A percentile compares a stretch with the other conserved stretches of the same genome.
These are phyloP conservation scores for Beroe forskalii DNA, from an alignment of 37 sponge, comb jelly and placozoan genomes.

Conservation along the genomic window DNA sequence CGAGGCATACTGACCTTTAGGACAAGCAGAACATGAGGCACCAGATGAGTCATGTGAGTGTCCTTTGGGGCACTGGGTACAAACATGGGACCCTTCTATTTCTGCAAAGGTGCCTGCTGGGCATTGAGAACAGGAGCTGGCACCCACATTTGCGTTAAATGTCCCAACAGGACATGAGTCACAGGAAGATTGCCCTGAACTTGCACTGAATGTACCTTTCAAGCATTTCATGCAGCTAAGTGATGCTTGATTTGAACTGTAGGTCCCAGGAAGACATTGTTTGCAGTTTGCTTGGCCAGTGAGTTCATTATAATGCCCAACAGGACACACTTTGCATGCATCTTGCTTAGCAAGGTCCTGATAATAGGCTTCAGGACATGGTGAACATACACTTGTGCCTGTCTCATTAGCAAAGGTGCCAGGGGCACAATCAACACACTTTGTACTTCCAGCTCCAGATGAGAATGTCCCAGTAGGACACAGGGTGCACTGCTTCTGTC, in stretches of 20 bases:
- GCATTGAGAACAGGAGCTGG: not conserved
- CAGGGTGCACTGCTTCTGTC: not conserved
- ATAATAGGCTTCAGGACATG: not conserved
- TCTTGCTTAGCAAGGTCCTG: not conserved
- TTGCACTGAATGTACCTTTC: not conserved
- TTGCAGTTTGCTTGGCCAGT: not conserved
- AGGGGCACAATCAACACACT: not conserved
- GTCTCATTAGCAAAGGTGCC: not conserved
- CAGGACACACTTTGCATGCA: slow-evolving; percentile 6
- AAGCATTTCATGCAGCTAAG: not conserved
- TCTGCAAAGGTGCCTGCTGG: slow-evolving; percentile 40
- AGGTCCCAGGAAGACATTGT: slow-evolving; percentile 8
- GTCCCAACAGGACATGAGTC: slow-evolving; percentile 11
- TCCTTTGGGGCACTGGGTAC: slow-evolving; percentile 20
- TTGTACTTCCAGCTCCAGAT: not conserved
- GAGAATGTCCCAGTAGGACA: slow-evolving; percentile 10
- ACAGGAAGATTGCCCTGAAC: not conserved
- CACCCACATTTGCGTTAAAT: slow-evolving; percentile 4
- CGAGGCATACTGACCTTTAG: not conserved
- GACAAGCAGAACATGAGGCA: not conserved
- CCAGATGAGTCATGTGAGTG: not conserved
- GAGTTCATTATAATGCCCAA: not conserved
- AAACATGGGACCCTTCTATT: not conserved
- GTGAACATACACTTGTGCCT: not conserved
- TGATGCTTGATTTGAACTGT: not conserved